These are phyloP conservation scores for Tyrannus savana DNA, from an alignment of 2,113 vertebrate species.

Conservation along the genomic window DNA sequence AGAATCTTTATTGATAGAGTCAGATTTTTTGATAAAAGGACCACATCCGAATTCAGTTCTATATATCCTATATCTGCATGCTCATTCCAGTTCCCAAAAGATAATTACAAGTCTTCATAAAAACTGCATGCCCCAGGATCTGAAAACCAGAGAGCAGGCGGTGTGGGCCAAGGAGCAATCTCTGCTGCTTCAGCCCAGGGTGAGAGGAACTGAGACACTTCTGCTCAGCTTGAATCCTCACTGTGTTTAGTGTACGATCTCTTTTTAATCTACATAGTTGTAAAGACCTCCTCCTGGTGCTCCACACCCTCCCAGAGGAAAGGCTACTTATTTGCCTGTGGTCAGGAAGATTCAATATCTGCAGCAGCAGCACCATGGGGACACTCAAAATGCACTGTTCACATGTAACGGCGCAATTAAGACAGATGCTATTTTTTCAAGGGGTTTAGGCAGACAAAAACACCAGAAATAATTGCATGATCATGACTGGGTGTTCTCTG, in stretches of 20 bases:
- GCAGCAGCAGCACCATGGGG: neutral
- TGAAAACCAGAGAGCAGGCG: neutral
- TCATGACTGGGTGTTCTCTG: constrained; percentile 1
- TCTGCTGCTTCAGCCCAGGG: neutral
- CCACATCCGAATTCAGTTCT: neutral
- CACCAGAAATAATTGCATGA: constrained; percentile 14
- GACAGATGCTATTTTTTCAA: neutral
- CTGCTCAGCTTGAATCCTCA: neutral
- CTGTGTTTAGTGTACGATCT: neutral
- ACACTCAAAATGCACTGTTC: neutral
- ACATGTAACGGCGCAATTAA: neutral
- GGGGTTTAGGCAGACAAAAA: neutral
- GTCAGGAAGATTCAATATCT: neutral
- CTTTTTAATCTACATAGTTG: neutral
- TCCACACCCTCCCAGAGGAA: neutral
- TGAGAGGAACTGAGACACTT: neutral
- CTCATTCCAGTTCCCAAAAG: neutral
- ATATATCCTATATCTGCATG: neutral
- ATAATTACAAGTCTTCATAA: neutral
- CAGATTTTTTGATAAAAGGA: neutral
- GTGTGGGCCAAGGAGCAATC: neutral
- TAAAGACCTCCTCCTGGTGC: neutral
- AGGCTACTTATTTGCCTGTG: neutral
- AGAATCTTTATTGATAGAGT: neutral
- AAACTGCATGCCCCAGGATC: neutral